Base-by-base conservation (phyloP, 2,113 vertebrate species). In the Bungarus multicinctus region DNA sequence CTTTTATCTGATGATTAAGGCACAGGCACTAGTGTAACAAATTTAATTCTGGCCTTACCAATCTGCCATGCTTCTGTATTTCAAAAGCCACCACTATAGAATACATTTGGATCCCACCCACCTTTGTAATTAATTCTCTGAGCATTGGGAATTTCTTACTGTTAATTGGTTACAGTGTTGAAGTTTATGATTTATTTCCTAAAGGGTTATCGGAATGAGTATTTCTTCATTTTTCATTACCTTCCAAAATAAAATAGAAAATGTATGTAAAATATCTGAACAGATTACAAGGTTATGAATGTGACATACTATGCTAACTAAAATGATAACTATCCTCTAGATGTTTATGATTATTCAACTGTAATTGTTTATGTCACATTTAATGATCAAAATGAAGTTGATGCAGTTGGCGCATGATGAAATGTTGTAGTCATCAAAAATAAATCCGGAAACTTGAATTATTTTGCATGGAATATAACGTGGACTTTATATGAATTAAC, bases 401-500 rank as follows among this genome's bases (percentile, higher is more conserved):
- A 12, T 69, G 6, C 25, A 87, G 60, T 45, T n/a, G 52, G 4
- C 45, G 81, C 60, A 23, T 87, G 53, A 20, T 43, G 30, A 20
- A 39, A 4, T n/a, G 23, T 86, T 57, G 30, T 30, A 89, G 16
- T 89, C 43, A 89, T 55, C 34, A 89, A 57, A 89, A 89, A 23
- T n/a, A 18, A 52, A 43, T 30, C 27, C 0, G 27, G 53, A 85
- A 58, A 27, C 47, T 2, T 85, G 45, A 89, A 45, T 23, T 39
- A 74, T 43, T 93, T 91, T 89, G 53, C n/a, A 54, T 90, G 16
- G 90, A 93, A 52, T 55, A 74, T 10, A 27, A 39, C 81, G 64
- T 89, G 55, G 1, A n/a, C 47, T 74, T 54, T 69, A 5, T 92
- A 89, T 30, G 30, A 60, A 52, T 23, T 57, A 25, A 54, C n/a